Evolutionary conservation across 2,888 invertebrate species (phyloP), one percentile per base, ranked within the genome.

Genomic region (Dicycla oo): DNA sequence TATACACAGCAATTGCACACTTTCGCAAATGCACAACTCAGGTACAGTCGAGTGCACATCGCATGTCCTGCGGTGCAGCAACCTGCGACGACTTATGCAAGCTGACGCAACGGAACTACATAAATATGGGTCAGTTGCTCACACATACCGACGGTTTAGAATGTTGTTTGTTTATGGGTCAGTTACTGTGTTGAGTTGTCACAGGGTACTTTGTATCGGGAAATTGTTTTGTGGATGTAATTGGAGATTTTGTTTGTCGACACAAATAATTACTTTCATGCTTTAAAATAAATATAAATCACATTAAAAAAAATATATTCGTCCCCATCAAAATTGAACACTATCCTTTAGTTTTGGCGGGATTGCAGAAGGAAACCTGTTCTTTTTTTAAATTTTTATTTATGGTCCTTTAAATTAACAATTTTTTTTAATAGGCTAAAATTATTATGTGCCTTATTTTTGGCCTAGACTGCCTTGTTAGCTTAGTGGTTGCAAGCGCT

Each of bases 1-100:
- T 45, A 4, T 45, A n/a, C 18, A 18, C 61, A 30, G 63, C 54
- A 56, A 54, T 80, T 73, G 57, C 67, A 69, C 7, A 64, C 51
- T 91, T 92, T 91, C 91, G 89, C 83, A 93, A 92, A 89, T 80
- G 75, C 81, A 75, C 80, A 18, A 51, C n/a, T 58, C 47, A 77
- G 75, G 89, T 89, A 91, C 92, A 94, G 88, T 83, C 86, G 91
- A 93, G 84, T 87, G 91, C 84, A 83, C 93, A 93, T 93, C 90
- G 93, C 93, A 93, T 93, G 93, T 88, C 88, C 85, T 58, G 73
- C 54, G 63, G 75, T 76, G 78, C 83, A 66, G 74, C 77, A 78
- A 84, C 86, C 74, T 84, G 81, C 85, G n/a, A n/a, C 38, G 4
- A 8, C 23, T 92, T 92, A 87, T 86, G 92, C 91, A 92, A 91